Percentiles rank a stretch among this genome's conserved stretches.
Conservation (phyloP, 1,140 invertebrate species). For the Drosophila chauvacae region DNA sequence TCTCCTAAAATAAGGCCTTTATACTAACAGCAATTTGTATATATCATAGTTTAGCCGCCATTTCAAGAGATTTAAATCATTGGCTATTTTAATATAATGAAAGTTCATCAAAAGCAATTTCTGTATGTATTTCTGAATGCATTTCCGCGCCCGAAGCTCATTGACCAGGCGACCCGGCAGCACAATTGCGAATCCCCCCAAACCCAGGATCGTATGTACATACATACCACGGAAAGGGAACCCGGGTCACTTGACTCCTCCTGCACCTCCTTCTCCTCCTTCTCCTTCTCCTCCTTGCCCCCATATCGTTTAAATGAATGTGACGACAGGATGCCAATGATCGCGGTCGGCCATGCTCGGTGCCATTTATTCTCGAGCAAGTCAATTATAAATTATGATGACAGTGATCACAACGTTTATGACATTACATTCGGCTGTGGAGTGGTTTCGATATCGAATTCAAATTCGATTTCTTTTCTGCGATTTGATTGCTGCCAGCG, state of each 20-base stretch:
- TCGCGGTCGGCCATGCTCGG: constrained; percentile 19
- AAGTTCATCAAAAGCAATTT: not conserved
- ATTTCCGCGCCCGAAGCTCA: constrained; percentile 3
- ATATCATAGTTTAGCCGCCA: not conserved
- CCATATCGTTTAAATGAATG: constrained; percentile 63
- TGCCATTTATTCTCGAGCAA: constrained; percentile 60
- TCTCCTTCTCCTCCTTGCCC: not conserved
- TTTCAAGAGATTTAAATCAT: not conserved
- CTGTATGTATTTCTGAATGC: not conserved
- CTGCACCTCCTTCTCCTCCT: not conserved
- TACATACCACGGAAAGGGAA: constrained; percentile 19
- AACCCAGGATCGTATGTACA: not conserved
- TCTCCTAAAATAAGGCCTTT: too few relatives aligned
- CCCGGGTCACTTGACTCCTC: constrained; percentile 44
- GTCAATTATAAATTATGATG: constrained; percentile 62
- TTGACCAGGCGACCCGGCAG: constrained; percentile 9
- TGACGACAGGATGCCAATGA: constrained; percentile 72
- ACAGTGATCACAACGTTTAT: constrained; percentile 48
- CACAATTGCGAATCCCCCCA: not conserved
- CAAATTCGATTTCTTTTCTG: not conserved
- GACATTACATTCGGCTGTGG: constrained; percentile 29
- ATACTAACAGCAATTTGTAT: not conserved
- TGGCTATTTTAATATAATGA: not conserved
- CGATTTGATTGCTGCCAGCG: constrained; percentile 2
- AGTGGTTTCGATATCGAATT: not conserved